Conservation (phyloP, 2,888 invertebrate species). For the Stenoptilia bipunctidactyla region DNA sequence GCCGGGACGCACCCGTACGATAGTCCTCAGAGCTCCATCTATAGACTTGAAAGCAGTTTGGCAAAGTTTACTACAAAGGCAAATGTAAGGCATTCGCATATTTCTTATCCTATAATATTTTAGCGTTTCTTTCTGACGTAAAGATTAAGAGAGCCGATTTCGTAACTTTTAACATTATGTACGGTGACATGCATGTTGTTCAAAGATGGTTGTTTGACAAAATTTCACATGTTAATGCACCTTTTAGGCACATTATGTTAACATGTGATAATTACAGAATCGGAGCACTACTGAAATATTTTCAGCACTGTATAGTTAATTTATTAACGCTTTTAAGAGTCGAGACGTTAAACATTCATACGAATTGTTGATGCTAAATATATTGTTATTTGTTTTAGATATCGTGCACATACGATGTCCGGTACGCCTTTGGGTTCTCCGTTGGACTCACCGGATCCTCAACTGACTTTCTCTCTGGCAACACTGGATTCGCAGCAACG, state of each 20-base stretch:
- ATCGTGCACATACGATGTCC: slow-evolving; percentile 84
- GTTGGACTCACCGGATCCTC: slow-evolving; percentile 84
- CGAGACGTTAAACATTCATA: too few relatives aligned
- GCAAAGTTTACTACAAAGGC: slow-evolving; percentile 89
- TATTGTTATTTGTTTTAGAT: slow-evolving; percentile 66
- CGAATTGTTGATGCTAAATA: too few relatives aligned
- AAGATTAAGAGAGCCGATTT: too few relatives aligned
- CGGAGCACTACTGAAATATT: too few relatives aligned
- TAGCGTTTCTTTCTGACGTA: too few relatives aligned
- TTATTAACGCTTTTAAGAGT: neutral
- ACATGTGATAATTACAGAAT: too few relatives aligned
- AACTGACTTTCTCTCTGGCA: slow-evolving; percentile 74
- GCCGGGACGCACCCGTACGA: slow-evolving; percentile 76
- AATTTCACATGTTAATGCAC: neutral
- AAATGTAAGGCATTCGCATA: slow-evolving; percentile 90
- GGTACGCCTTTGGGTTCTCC: slow-evolving; percentile 86
- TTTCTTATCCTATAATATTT: too few relatives aligned
- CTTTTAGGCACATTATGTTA: too few relatives aligned
- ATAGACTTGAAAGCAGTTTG: slow-evolving; percentile 90
- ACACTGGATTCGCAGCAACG: slow-evolving; percentile 73
- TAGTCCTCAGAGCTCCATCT: slow-evolving; percentile 84
- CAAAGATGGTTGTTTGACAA: neutral
- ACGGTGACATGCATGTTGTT: too few relatives aligned
- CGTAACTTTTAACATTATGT: too few relatives aligned
- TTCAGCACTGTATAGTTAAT: neutral